Conservation (phyloP, 2,113 vertebrate species). For the Sigmodon hispidus region DNA sequence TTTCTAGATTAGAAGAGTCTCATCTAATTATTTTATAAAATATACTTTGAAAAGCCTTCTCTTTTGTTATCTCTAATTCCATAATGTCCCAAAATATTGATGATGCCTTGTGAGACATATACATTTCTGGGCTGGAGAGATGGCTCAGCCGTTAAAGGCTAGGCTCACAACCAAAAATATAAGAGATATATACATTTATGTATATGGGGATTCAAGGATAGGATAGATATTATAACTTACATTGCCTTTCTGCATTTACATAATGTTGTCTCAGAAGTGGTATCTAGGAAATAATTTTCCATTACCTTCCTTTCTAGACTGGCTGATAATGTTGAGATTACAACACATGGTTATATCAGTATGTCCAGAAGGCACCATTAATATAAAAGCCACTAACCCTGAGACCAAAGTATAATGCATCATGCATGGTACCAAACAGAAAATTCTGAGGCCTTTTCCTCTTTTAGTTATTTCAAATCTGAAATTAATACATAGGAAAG, state of each 20-base stretch:
- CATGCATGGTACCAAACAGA: neutral
- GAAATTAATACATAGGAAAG: neutral
- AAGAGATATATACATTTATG: slow-evolving; percentile 48
- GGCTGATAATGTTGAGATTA: neutral
- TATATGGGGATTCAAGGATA: neutral
- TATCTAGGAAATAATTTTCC: slow-evolving; percentile 10
- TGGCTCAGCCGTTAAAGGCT: too few species aligned
- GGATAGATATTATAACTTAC: neutral
- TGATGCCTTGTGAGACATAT: neutral
- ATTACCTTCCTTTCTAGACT: neutral
- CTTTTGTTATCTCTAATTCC: slow-evolving; percentile 29
- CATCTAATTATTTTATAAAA: slow-evolving; percentile 43
- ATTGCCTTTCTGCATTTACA: slow-evolving; percentile 13
- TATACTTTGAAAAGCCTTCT: slow-evolving; percentile 43
- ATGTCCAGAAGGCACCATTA: neutral
- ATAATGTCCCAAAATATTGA: neutral
- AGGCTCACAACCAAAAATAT: too few species aligned
- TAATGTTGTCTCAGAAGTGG: neutral
- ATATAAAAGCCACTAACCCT: neutral
- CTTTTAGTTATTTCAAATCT: slow-evolving; percentile 23
- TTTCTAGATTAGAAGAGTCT: slow-evolving; percentile 21
- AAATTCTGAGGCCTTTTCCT: neutral
- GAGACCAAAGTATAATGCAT: neutral
- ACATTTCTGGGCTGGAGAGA: too few species aligned
- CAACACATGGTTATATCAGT: neutral